Evolutionary conservation across 2,113 vertebrate species (phyloP), one percentile per base, ranked within the genome.

Genomic region (Anarrhichthys ocellatus): DNA sequence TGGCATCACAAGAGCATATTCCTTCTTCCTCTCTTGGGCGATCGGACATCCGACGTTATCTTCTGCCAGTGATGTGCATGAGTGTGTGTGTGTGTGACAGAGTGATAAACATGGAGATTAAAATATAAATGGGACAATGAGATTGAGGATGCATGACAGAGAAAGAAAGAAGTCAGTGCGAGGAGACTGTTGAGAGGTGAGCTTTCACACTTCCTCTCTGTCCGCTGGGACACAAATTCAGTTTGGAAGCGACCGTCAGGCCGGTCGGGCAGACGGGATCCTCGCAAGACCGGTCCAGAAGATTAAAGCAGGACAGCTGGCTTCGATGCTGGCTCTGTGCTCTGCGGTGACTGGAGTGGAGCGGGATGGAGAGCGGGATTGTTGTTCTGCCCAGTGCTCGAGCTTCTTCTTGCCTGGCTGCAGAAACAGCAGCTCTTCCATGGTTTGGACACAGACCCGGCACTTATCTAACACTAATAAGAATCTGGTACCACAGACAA

Each of bases 1-100:
- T 86, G 75, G 79, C 80, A 13, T 82, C 84, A 76, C 67, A 68
- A 75, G 84, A 89, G 87, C 87, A 88, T 89, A 80, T 90, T 86
- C 81, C 87, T 75, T 75, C 80, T 81, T 82, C 56, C 64, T 87
- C 78, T 78, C 79, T 48, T 71, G 65, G 68, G 81, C 29, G 62
- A 79, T 71, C 7, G 34, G 62, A 58, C 54, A 58, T 77, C 87
- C 86, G 78, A 64, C 10, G 1, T 18, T 59, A 46, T 63, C 73
- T 59, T 61, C 73, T 86, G 84, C 80, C 81, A 85, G 68, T 46
- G 36, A 18, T 66, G 70, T 76, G 71, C 40, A 6, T 50, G 40
- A 17, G 32, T 42, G 66, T 65, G 62, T 46, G 54, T 64, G 64
- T 48, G 46, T 48, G 46, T 44, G 64, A 36, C 38, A 58, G 40